These are phyloP conservation scores for Pseudolaguvia tuberculata DNA, from an alignment of 2,113 vertebrate genomes.

Conservation along the genomic window DNA sequence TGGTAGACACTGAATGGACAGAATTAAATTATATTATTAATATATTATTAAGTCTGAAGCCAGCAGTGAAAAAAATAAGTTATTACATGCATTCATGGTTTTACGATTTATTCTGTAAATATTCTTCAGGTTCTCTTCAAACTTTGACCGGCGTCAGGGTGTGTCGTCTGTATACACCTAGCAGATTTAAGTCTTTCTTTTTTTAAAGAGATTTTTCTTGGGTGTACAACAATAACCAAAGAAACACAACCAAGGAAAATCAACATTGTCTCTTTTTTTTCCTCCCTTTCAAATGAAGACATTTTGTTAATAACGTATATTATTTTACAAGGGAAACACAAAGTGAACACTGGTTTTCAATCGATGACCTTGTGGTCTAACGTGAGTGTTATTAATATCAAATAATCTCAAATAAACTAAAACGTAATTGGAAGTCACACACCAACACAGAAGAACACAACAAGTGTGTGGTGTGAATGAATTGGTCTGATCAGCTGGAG, in stretches of 20 bases:
- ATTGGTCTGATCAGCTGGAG: neutral
- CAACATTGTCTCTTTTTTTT: slow-evolving; percentile 56
- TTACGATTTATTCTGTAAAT: slow-evolving; percentile 52
- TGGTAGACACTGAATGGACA: too few relatives aligned
- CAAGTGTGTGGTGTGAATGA: slow-evolving; percentile 72
- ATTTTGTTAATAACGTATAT: slow-evolving; percentile 78
- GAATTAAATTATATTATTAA: too few relatives aligned
- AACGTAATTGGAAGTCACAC: slow-evolving; percentile 75
- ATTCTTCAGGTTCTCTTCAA: slow-evolving; percentile 40
- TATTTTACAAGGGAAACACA: slow-evolving; percentile 76
- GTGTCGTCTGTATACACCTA: too few relatives aligned
- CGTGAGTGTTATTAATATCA: slow-evolving; percentile 63
- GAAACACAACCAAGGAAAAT: slow-evolving; percentile 60
- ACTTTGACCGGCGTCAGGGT: too few relatives aligned
- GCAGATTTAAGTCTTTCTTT: slow-evolving; percentile 36
- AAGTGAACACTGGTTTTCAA: slow-evolving; percentile 70
- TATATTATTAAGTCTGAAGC: too few relatives aligned
- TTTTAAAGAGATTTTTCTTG: slow-evolving; percentile 67
- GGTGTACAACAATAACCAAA: slow-evolving; percentile 82
- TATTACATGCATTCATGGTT: slow-evolving; percentile 59
- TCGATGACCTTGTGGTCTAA: slow-evolving; percentile 53
- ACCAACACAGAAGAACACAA: slow-evolving; percentile 84
- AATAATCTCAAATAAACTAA: slow-evolving; percentile 57
- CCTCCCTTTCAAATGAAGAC: slow-evolving; percentile 60
- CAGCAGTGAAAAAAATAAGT: too few relatives aligned